phyloP scores from a whole-genome alignment of 2,888 invertebrate species.

The Mallateleia sp. region DNA sequence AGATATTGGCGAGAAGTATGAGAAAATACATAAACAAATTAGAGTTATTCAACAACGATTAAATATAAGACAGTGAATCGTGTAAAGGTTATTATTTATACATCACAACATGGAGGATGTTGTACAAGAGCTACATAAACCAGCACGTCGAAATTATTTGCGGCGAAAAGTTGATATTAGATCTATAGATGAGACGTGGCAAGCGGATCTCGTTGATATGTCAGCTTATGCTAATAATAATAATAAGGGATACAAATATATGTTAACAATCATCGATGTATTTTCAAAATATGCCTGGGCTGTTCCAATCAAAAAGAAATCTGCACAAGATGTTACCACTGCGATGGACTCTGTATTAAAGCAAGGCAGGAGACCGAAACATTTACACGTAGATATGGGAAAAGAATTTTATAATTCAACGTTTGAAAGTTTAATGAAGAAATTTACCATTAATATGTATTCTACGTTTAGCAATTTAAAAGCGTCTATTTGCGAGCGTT shows the following conservation, averaged over 20 bases:
- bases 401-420: constrained; percentile 1
- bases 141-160: constrained; percentile 86
- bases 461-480: constrained; percentile 39
- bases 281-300: constrained; percentile 88
- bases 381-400: neutral
- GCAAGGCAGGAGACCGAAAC: constrained; percentile 34
- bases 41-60: no score
- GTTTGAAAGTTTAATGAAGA: constrained; percentile 24
- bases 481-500: constrained; percentile 30
- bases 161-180: constrained; percentile 85
- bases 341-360: constrained; percentile 73
- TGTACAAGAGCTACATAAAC: constrained; percentile 86
- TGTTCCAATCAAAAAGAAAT: constrained; percentile 85
- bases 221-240: constrained; percentile 80
- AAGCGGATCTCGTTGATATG: constrained; percentile 89
- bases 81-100: neutral
- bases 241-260: constrained; percentile 85
- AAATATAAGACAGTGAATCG: neutral
- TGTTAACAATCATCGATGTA: constrained; percentile 87
- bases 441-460: constrained; percentile 24
- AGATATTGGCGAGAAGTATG: no score
- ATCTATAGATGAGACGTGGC: constrained; percentile 88
- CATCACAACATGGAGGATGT: constrained; percentile 54
- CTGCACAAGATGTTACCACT: constrained; percentile 71
- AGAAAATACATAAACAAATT: no score